These are phyloP conservation scores for Lepisosteus oculatus DNA, from an alignment of 2,113 vertebrate species.

Conservation along the genomic window DNA sequence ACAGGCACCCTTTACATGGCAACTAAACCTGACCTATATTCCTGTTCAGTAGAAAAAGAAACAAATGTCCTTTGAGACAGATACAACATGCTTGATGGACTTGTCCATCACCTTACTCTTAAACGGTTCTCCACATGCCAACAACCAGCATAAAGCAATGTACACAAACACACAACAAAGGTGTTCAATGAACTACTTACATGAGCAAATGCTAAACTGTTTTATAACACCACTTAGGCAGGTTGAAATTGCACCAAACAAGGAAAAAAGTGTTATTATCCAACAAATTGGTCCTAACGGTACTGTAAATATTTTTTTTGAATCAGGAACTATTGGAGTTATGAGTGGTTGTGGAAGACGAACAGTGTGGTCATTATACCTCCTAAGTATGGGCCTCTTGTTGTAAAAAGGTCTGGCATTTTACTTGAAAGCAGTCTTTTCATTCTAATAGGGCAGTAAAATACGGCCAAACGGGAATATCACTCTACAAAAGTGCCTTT, in stretches of 20 bases:
- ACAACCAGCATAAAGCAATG: no score
- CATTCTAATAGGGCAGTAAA: neutral
- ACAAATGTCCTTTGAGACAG: no score
- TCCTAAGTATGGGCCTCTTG: neutral
- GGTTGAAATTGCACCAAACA: neutral
- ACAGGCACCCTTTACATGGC: no score
- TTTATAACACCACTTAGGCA: neutral
- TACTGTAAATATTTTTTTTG: neutral
- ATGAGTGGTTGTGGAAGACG: neutral
- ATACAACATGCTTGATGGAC: no score
- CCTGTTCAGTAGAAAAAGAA: no score
- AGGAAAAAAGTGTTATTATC: neutral
- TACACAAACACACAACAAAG: no score
- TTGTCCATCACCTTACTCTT: no score
- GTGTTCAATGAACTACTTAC: no score
- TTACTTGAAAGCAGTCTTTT: neutral
- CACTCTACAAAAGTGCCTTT: neutral
- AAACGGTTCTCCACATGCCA: no score
- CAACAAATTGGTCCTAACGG: neutral
- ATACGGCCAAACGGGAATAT: neutral
- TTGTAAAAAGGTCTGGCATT: neutral
- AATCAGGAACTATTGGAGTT: neutral
- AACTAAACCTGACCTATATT: no score
- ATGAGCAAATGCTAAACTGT: no score
- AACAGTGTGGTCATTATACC: constrained; percentile 4